A percentile compares a stretch with the other conserved stretches of the same genome.
Conservation (phyloP, 2,113 vertebrate genomes). For the Cervus canadensis region DNA sequence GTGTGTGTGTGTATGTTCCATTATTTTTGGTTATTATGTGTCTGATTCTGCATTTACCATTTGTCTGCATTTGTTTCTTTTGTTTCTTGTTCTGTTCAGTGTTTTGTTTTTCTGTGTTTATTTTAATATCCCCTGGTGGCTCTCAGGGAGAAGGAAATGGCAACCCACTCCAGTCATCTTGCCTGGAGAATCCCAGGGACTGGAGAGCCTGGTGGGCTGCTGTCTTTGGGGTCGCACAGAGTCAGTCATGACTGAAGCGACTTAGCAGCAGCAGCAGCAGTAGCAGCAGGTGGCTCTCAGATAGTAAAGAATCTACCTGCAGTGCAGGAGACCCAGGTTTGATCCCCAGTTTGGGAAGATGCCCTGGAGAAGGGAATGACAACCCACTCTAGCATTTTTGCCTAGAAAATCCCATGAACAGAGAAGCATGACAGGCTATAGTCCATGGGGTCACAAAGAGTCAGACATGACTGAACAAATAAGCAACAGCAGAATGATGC, state of each 20-base stretch:
- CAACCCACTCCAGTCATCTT: too few species aligned
- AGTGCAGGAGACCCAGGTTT: background rate
- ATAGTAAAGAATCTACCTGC: background rate
- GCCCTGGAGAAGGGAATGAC: background rate
- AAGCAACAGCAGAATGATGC: background rate
- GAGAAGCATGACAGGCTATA: background rate
- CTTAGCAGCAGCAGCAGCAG: too few species aligned
- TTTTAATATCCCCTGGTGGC: background rate
- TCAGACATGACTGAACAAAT: background rate
- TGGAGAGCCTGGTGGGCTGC: too few species aligned
- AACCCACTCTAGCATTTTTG: background rate
- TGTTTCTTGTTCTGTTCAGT: background rate
- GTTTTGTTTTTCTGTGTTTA: background rate
- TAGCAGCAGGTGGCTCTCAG: background rate
- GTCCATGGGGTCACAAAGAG: background rate
- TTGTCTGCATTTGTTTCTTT: background rate
- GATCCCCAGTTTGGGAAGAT: background rate
- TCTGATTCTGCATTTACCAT: background rate
- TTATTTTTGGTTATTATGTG: background rate
- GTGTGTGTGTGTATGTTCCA: background rate
- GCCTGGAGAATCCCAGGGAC: too few species aligned
- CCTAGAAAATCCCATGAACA: background rate
- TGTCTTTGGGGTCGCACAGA: too few species aligned
- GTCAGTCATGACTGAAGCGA: too few species aligned
- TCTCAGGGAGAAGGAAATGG: background rate